Percentiles rank a stretch among this genome's conserved stretches.
phyloP scores from a whole-genome alignment of 2,113 vertebrate genomes.

The Leucopsar rothschildi region DNA sequence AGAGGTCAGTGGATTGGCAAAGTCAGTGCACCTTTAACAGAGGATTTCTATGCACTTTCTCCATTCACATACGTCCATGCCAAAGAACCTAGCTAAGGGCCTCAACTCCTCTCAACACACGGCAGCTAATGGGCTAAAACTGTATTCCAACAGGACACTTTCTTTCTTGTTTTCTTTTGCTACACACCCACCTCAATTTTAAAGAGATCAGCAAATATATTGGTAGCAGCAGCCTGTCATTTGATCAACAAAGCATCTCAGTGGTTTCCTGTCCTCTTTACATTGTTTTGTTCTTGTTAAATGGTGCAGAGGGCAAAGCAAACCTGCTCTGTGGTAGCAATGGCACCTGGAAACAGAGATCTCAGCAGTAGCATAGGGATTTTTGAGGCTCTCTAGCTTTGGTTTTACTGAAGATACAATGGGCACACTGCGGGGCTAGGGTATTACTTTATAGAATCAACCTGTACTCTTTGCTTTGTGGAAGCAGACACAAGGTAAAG shows the following conservation, averaged over 20 bases:
- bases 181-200: not conserved
- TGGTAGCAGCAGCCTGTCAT: not conserved
- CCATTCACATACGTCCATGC: not conserved
- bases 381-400: not conserved
- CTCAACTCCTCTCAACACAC: not conserved
- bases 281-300: not conserved
- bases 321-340: not conserved
- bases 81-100: not conserved
- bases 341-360: not conserved
- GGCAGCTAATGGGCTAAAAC: not conserved
- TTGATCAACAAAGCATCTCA: not conserved
- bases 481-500: not conserved
- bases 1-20: not conserved
- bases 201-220: not conserved
- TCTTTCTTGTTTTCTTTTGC: not conserved
- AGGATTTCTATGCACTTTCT: not conserved
- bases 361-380: not conserved
- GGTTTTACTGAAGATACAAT: not conserved
- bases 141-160: not conserved
- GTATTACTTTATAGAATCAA: not conserved
- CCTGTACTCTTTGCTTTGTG: not conserved
- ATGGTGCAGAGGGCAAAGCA: not conserved
- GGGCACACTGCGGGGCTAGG: not conserved
- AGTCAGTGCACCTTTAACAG: not conserved
- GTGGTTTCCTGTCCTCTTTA: not conserved